Percentiles rank a stretch among this genome's conserved stretches.
Conservation (phyloP, 2,113 vertebrate species). For the Urocolius indicus region DNA sequence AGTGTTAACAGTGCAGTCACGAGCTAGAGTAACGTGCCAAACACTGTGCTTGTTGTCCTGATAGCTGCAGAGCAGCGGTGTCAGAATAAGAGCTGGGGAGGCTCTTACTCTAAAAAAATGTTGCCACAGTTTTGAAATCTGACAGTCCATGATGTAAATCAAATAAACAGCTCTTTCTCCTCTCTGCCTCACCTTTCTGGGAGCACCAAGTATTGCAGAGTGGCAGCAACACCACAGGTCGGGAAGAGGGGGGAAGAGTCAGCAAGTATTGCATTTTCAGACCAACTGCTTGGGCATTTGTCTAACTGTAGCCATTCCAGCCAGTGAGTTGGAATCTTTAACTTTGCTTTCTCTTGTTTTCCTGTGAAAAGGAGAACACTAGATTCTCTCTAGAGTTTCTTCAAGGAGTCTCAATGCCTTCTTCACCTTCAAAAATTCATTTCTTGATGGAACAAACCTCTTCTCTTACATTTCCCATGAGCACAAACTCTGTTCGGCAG, state of each 20-base stretch:
- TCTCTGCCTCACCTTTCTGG: neutral
- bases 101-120: neutral
- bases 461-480: neutral
- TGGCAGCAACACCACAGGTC: neutral
- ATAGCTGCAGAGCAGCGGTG: neutral
- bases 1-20: neutral
- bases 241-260: neutral
- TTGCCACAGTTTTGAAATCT: conserved; percentile 2
- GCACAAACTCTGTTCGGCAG: neutral
- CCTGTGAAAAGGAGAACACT: neutral
- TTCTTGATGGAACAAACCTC: neutral
- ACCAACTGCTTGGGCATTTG: no score
- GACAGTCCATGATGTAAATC: neutral
- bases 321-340: neutral
- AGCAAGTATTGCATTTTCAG: neutral
- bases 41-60: neutral
- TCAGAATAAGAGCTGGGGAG: neutral
- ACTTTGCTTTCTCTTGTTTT: neutral
- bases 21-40: neutral
- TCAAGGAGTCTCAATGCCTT: neutral
- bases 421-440: neutral
- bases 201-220: neutral
- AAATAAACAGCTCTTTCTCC: neutral
- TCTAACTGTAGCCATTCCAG: neutral
- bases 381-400: neutral